phyloP scores from a whole-genome alignment of 2,113 vertebrate species.

The Oenanthe oenanthe region DNA sequence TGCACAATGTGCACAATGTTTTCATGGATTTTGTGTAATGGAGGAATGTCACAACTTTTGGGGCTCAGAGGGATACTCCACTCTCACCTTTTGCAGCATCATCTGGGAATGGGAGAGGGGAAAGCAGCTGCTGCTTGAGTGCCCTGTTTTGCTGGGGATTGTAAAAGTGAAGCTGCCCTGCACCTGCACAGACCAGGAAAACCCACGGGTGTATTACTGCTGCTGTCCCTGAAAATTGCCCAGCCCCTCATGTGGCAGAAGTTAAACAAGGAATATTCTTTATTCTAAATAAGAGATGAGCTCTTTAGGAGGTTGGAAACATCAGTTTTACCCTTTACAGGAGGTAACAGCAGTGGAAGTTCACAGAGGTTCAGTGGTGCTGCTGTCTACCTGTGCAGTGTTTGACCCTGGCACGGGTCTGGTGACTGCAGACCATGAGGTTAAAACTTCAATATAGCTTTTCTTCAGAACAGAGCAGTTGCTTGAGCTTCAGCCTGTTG shows the following conservation, averaged over 20 bases:
- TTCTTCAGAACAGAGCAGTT: background rate
- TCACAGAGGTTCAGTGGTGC: background rate
- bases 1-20: too few species aligned
- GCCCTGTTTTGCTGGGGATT: background rate
- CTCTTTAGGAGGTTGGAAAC: background rate
- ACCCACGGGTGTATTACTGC: accelerated
- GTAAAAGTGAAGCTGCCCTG: accelerated
- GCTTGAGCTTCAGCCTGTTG: background rate
- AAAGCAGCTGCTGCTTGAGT: background rate
- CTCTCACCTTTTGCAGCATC: background rate
- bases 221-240: accelerated
- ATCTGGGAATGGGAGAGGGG: background rate
- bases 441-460: background rate
- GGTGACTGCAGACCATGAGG: background rate
- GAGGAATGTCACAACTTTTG: background rate
- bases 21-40: background rate
- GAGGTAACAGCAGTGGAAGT: background rate
- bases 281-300: background rate
- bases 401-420: background rate
- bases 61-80: background rate
- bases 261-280: background rate
- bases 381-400: background rate
- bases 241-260: background rate
- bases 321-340: background rate
- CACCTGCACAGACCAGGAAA: background rate